Percentiles rank a stretch among this genome's conserved stretches.
These are phyloP conservation scores for Eptesicus fuscus DNA, from an alignment of 2,113 vertebrate genomes.

Conservation along the genomic window DNA sequence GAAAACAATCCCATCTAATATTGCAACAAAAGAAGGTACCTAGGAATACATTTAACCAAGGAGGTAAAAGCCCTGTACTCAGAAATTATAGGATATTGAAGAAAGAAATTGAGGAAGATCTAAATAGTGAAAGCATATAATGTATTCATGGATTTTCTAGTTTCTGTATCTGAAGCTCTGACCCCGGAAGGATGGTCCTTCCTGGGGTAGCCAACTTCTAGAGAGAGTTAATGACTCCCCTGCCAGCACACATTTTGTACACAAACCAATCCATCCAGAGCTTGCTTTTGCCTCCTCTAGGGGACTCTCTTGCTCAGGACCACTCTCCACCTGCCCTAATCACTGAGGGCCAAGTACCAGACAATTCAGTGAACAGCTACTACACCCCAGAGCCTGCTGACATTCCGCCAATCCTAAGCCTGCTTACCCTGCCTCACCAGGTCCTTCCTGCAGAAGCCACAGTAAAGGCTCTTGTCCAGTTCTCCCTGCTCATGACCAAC, in stretches of 20 bases:
- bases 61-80: background rate
- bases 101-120: background rate
- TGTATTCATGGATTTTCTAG: background rate
- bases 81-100: background rate
- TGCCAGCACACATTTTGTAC: fast-evolving
- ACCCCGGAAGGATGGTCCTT: background rate
- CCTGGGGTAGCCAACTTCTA: background rate
- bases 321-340: background rate
- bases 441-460: background rate
- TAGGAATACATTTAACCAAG: background rate
- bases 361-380: background rate
- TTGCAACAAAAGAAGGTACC: background rate
- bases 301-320: background rate
- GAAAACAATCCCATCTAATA: background rate
- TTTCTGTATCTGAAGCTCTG: too few species aligned
- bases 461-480: background rate
- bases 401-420: too few species aligned
- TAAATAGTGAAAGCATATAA: background rate
- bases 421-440: fast-evolving
- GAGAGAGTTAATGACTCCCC: fast-evolving
- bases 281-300: too few species aligned
- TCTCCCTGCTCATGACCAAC: background rate
- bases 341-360: background rate
- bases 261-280: background rate
- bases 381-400: too few species aligned